These are phyloP conservation scores for Prorops nasuta DNA, from an alignment of 1,140 invertebrate genomes.

Conservation along the genomic window DNA sequence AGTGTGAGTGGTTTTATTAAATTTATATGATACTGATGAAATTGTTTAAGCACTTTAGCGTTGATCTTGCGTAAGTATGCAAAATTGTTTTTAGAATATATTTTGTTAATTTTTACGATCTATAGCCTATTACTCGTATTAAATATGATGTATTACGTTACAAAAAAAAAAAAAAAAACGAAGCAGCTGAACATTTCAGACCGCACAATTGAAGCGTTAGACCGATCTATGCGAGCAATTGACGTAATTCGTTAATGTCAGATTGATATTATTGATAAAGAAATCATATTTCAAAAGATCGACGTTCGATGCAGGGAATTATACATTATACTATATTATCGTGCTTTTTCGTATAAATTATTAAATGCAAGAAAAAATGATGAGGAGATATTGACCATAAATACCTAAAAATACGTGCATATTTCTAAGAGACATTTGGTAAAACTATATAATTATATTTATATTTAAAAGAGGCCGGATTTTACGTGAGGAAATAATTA, in stretches of 20 bases:
- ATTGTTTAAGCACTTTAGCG: too few relatives aligned
- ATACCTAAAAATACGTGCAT: slow-evolving; percentile 22
- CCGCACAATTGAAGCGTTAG: too few relatives aligned
- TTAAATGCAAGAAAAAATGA: slow-evolving; percentile 34
- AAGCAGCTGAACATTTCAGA: too few relatives aligned
- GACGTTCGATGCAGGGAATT: slow-evolving; percentile 29
- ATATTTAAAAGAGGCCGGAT: slow-evolving; percentile 18
- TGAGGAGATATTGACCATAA: slow-evolving; percentile 20
- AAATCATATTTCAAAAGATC: slow-evolving; percentile 17
- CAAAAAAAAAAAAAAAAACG: too few relatives aligned
- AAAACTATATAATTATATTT: slow-evolving; percentile 24
- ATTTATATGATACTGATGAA: too few relatives aligned
- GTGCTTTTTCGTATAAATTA: slow-evolving; percentile 46
- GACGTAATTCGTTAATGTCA: slow-evolving; percentile 29
- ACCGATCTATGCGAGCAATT: too few relatives aligned
- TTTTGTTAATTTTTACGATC: too few relatives aligned
- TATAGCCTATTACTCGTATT: too few relatives aligned
- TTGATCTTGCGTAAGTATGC: too few relatives aligned
- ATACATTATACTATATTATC: slow-evolving; percentile 38
- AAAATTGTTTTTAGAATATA: too few relatives aligned
- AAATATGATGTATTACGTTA: too few relatives aligned
- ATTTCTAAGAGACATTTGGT: slow-evolving; percentile 29
- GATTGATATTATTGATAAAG: slow-evolving; percentile 26
- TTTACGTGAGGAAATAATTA: slow-evolving; percentile 15
- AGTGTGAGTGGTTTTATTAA: too few relatives aligned